These are phyloP conservation scores for Cygnus buccinator DNA, from an alignment of 2,113 vertebrate genomes.

Conservation along the genomic window DNA sequence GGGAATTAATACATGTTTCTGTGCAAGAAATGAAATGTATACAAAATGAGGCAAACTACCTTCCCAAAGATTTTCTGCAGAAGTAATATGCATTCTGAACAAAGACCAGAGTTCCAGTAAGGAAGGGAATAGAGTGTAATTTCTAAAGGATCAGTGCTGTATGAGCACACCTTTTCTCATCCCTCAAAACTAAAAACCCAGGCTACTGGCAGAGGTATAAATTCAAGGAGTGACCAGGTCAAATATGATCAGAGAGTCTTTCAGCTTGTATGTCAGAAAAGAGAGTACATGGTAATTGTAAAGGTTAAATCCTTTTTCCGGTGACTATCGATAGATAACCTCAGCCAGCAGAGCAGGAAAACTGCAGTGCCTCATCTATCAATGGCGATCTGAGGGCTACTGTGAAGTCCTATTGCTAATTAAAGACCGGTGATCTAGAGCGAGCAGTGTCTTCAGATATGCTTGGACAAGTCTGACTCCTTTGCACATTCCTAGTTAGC, in stretches of 20 bases:
- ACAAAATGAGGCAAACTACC: conserved; percentile 12
- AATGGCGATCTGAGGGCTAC: neutral
- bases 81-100: neutral
- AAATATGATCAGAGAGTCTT: neutral
- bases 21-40: conserved; percentile 2
- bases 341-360: conserved; percentile 23
- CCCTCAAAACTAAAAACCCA: neutral
- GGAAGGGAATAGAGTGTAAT: neutral
- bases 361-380: conserved; percentile 24
- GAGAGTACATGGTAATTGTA: conserved; percentile 14
- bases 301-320: conserved; percentile 47
- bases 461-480: neutral
- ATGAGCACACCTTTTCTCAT: neutral
- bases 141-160: neutral
- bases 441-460: neutral
- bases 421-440: conserved; percentile 28
- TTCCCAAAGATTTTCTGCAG: conserved; percentile 14
- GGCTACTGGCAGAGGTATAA: neutral
- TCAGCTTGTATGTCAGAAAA: conserved; percentile 25
- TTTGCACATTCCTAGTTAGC: conserved; percentile 26
- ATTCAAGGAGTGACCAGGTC: neutral
- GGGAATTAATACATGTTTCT: neutral
- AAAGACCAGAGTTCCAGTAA: neutral
- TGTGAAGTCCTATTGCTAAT: neutral
- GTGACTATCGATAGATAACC: neutral